Percentiles rank a stretch among this genome's conserved stretches.
Conservation (phyloP, 2,113 vertebrate genomes). For the Zootoca vivipara region DNA sequence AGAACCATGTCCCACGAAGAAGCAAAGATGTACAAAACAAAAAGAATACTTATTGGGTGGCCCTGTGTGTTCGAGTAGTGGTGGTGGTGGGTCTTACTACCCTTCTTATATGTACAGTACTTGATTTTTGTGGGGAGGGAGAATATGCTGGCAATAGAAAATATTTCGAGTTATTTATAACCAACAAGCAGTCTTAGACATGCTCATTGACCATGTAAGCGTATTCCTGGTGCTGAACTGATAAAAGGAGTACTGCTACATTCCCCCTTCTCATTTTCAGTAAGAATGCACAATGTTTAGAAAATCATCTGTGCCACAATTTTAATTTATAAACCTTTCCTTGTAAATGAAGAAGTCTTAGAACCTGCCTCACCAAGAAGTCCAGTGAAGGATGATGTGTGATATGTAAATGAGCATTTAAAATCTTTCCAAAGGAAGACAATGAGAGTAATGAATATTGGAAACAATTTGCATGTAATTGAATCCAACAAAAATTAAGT, state of each 20-base stretch:
- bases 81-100: neutral
- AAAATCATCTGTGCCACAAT: slow-evolving; percentile 71
- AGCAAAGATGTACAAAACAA: neutral
- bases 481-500: slow-evolving; percentile 69
- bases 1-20: neutral
- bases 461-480: slow-evolving; percentile 71
- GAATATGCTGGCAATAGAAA: slow-evolving; percentile 25
- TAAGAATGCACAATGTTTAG: slow-evolving; percentile 63
- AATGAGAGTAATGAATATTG: slow-evolving; percentile 70
- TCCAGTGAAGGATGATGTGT: slow-evolving; percentile 66
- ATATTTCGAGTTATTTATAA: slow-evolving; percentile 70
- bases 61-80: neutral
- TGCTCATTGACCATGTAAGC: slow-evolving; percentile 73
- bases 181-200: slow-evolving; percentile 73
- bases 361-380: slow-evolving; percentile 61
- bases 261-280: slow-evolving; percentile 56
- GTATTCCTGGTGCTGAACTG: slow-evolving; percentile 72
- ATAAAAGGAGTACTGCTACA: slow-evolving; percentile 67
- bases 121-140: neutral
- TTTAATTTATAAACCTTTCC: slow-evolving; percentile 58
- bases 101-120: neutral
- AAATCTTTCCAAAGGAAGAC: slow-evolving; percentile 67
- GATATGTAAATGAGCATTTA: slow-evolving; percentile 60
- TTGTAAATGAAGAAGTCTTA: slow-evolving; percentile 61
- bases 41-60: neutral